phyloP scores from a whole-genome alignment of 2,113 vertebrate species.

The Phalacrocorax carbo region DNA sequence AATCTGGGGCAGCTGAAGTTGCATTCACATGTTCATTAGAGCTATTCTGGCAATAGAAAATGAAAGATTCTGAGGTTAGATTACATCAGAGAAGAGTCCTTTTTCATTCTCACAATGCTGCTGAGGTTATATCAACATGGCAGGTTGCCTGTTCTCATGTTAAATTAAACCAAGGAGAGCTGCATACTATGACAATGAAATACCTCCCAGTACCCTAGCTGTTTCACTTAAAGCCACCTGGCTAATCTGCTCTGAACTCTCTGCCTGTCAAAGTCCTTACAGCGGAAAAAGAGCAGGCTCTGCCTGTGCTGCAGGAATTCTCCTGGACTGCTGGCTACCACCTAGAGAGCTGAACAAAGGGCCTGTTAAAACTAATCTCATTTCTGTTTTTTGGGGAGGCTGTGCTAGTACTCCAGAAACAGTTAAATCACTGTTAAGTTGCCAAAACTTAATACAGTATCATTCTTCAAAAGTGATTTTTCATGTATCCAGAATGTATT shows the following conservation, averaged over 20 bases:
- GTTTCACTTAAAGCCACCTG: not conserved
- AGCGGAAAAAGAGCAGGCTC: not conserved
- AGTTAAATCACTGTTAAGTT: not conserved
- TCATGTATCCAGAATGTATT: not conserved
- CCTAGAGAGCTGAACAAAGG: not conserved
- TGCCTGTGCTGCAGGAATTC: not conserved
- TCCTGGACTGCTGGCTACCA: not conserved
- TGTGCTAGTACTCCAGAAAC: not conserved
- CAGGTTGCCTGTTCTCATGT: not conserved
- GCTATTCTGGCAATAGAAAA: not conserved
- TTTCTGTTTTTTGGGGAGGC: not conserved
- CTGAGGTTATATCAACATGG: not conserved
- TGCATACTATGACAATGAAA: not conserved
- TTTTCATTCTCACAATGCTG: not conserved
- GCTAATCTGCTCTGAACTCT: not conserved
- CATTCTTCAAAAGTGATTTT: not conserved
- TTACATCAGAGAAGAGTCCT: not conserved
- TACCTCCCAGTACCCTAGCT: not conserved
- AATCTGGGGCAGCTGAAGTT: conserved; percentile 8
- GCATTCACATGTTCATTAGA: not conserved
- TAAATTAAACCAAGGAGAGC: not conserved
- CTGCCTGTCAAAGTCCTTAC: not conserved
- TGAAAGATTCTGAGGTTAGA: not conserved
- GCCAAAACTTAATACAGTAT: not conserved
- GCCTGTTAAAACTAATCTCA: not conserved